Evolutionary conservation across 2,888 invertebrate genomes (phyloP).

Genomic region (Tetheella fluctuosa): DNA sequence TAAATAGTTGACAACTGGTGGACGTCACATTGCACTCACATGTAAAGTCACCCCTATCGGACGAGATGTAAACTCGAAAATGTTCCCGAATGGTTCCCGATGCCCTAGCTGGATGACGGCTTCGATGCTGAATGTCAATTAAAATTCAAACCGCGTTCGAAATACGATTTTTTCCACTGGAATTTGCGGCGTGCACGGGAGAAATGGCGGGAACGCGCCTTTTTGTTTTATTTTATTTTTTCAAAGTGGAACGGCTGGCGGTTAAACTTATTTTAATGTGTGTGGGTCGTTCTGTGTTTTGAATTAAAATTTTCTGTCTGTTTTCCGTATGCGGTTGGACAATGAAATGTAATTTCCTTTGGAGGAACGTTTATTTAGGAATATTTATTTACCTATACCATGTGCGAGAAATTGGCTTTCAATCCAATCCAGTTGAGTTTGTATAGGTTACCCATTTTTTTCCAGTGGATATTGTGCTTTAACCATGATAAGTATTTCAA

Average conservation of each 20-base stretch:
- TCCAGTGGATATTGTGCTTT: not conserved
- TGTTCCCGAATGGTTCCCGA: slow-evolving; percentile 69
- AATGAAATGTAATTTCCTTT: slow-evolving; percentile 80
- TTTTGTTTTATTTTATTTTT: slow-evolving; percentile 82
- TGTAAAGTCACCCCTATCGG: slow-evolving; percentile 48
- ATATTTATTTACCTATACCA: not conserved
- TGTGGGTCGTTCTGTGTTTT: slow-evolving; percentile 80
- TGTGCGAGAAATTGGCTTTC: not conserved
- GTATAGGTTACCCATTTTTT: too few relatives aligned
- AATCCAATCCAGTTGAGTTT: too few relatives aligned
- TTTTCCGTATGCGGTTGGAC: slow-evolving; percentile 63
- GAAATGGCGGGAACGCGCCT: slow-evolving; percentile 81
- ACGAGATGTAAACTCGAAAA: slow-evolving; percentile 71
- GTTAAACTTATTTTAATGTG: slow-evolving; percentile 83
- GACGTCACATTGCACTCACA: slow-evolving; percentile 39
- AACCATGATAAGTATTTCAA: too few relatives aligned
- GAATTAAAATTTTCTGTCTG: slow-evolving; percentile 76
- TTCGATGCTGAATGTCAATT: slow-evolving; percentile 78
- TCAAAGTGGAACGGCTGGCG: slow-evolving; percentile 80
- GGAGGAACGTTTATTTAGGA: slow-evolving; percentile 37
- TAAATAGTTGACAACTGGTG: slow-evolving; percentile 68
- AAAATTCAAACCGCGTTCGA: slow-evolving; percentile 85
- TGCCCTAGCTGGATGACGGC: slow-evolving; percentile 53
- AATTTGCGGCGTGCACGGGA: slow-evolving; percentile 80
- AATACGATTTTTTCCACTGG: slow-evolving; percentile 84